phyloP scores from a whole-genome alignment of 2,113 vertebrate genomes.

The Malaclemys terrapin region DNA sequence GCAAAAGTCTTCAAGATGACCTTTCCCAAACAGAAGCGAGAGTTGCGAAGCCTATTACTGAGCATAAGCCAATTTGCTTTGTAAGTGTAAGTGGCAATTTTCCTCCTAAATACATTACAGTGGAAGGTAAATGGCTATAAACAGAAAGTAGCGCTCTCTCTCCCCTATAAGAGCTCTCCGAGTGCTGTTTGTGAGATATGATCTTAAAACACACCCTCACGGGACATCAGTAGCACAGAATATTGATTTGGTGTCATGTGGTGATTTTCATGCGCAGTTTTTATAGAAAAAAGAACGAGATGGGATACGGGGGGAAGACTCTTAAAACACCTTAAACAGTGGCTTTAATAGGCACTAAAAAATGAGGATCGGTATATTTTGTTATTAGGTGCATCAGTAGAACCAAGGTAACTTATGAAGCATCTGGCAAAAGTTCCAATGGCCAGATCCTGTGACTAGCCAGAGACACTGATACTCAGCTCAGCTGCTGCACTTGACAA shows the following conservation, averaged over 20 bases:
- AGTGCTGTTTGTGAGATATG: constrained; percentile 30
- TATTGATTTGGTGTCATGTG: not conserved
- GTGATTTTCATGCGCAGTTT: constrained; percentile 33
- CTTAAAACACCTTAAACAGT: constrained; percentile 51
- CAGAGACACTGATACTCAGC: not conserved
- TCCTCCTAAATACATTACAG: constrained; percentile 77
- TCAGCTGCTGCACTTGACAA: not conserved
- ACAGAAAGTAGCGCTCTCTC: constrained; percentile 63
- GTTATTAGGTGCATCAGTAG: not conserved
- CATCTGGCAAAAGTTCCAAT: not conserved
- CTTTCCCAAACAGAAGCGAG: constrained; percentile 73
- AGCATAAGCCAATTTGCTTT: constrained; percentile 77
- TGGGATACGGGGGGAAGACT: constrained; percentile 36
- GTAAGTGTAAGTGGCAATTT: constrained; percentile 80
- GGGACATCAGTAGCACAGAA: constrained; percentile 16
- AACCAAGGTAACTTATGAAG: constrained; percentile 2
- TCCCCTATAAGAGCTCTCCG: constrained; percentile 46
- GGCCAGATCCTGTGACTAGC: not conserved
- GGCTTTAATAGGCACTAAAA: constrained; percentile 39
- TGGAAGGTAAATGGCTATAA: constrained; percentile 73
- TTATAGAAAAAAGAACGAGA: constrained; percentile 43
- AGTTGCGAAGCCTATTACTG: constrained; percentile 69
- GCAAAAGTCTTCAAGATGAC: constrained; percentile 71
- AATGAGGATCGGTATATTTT: constrained; percentile 34
- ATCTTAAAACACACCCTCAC: constrained; percentile 34